Conservation (phyloP, 2,888 invertebrate species). For the Beris chalybata region DNA sequence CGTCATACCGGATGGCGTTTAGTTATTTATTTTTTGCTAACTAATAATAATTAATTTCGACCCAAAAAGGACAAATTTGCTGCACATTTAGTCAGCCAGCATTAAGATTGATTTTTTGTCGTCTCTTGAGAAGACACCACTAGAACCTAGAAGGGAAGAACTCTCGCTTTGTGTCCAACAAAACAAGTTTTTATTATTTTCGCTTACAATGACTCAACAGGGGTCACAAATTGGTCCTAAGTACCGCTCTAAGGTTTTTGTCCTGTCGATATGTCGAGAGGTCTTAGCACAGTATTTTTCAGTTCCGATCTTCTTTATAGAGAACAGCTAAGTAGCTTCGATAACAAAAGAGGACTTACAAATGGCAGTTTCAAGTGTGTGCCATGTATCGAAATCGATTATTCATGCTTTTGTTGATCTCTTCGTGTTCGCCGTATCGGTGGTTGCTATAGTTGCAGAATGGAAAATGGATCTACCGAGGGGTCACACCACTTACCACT, state of each 20-base stretch:
- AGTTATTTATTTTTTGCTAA: too few relatives aligned
- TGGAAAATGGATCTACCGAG: neutral
- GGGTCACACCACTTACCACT: slow-evolving; percentile 13
- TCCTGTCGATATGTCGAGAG: neutral
- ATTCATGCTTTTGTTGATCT: slow-evolving; percentile 29
- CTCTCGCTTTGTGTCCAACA: too few relatives aligned
- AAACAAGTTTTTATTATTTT: too few relatives aligned
- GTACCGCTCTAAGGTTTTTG: neutral
- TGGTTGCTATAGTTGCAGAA: neutral
- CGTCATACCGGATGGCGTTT: too few relatives aligned
- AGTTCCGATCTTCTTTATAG: neutral
- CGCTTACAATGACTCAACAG: slow-evolving; percentile 20
- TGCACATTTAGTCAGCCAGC: too few relatives aligned
- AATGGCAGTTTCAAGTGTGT: slow-evolving; percentile 31
- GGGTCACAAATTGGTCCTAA: neutral
- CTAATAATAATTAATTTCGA: too few relatives aligned
- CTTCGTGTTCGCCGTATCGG: neutral
- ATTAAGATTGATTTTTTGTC: too few relatives aligned
- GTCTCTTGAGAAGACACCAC: too few relatives aligned
- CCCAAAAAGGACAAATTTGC: too few relatives aligned
- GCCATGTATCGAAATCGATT: slow-evolving; percentile 25
- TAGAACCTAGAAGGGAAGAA: too few relatives aligned
- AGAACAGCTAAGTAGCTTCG: slow-evolving; percentile 22
- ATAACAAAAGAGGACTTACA: slow-evolving; percentile 23
- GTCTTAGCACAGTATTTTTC: neutral